Percentiles rank a stretch among this genome's conserved stretches.
Conservation (phyloP, 2,113 vertebrate genomes). For the Irena cyanogastra region DNA sequence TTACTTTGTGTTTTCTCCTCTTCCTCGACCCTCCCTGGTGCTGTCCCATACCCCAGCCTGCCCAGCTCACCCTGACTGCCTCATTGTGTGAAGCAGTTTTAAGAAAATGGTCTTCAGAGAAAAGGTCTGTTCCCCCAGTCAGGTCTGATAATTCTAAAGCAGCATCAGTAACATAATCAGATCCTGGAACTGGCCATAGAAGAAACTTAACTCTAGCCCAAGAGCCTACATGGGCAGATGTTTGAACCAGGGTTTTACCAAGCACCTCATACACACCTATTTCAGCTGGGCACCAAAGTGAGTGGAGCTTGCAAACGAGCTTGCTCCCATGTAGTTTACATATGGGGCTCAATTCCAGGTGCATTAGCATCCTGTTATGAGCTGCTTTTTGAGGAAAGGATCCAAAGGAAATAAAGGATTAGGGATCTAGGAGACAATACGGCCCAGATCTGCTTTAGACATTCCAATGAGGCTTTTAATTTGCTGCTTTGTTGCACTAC, state of each 20-base stretch:
- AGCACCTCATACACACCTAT: no score
- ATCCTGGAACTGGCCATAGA: neutral
- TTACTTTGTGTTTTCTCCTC: neutral
- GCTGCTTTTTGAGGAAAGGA: neutral
- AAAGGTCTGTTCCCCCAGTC: neutral
- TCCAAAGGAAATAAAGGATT: neutral
- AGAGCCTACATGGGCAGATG: rapidly evolving
- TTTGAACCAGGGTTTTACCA: neutral
- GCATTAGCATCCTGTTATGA: neutral
- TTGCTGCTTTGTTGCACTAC: neutral
- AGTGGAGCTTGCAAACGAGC: neutral
- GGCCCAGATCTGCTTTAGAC: neutral
- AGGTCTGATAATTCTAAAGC: neutral
- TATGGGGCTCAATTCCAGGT: slow-evolving; percentile 8
- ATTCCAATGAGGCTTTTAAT: neutral
- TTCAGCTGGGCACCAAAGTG: neutral
- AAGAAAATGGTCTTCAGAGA: neutral
- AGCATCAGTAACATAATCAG: neutral
- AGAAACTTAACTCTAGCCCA: neutral
- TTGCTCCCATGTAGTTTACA: neutral
- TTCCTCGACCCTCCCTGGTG: neutral
- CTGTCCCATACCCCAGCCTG: neutral
- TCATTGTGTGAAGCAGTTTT: rapidly evolving
- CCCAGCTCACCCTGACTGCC: neutral
- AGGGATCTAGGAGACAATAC: neutral